phyloP scores from a whole-genome alignment of 2,113 vertebrate genomes.

The Maccullochella peelii region DNA sequence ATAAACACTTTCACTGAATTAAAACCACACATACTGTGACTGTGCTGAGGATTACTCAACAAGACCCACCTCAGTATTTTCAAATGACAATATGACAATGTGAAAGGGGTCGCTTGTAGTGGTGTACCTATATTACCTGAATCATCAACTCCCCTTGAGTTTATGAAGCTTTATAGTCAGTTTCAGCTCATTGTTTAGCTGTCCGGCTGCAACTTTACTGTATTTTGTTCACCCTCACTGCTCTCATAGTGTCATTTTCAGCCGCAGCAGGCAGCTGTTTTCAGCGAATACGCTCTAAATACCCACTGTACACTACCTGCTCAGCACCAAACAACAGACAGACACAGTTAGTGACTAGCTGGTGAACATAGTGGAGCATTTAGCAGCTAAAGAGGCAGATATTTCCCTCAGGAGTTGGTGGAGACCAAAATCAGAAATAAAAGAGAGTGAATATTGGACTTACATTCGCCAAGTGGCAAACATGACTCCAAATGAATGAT shows the following conservation, averaged over 20 bases:
- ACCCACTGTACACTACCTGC: background rate
- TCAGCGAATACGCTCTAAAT: background rate
- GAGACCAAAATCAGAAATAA: background rate
- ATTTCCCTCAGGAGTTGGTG: background rate
- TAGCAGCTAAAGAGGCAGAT: background rate
- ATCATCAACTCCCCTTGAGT: too few relatives aligned
- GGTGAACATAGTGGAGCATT: background rate
- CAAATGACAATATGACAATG: too few relatives aligned
- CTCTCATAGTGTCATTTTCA: background rate
- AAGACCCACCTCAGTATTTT: background rate
- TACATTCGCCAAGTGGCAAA: background rate
- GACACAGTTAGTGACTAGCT: background rate
- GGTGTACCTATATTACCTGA: too few relatives aligned
- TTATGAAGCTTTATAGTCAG: background rate
- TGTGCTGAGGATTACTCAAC: background rate
- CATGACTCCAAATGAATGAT: background rate
- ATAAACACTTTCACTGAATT: constrained; percentile 34
- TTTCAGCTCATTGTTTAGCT: background rate
- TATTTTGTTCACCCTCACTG: background rate
- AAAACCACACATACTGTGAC: constrained; percentile 21
- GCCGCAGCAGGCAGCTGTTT: background rate
- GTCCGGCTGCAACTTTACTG: background rate
- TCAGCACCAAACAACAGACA: background rate
- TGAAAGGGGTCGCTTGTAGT: too few relatives aligned
- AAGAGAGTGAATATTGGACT: background rate